A percentile compares a stretch with the other conserved stretches of the same genome.
Evolutionary conservation across 2,113 vertebrate genomes (phyloP).

Genomic region (Sciurus niger): DNA sequence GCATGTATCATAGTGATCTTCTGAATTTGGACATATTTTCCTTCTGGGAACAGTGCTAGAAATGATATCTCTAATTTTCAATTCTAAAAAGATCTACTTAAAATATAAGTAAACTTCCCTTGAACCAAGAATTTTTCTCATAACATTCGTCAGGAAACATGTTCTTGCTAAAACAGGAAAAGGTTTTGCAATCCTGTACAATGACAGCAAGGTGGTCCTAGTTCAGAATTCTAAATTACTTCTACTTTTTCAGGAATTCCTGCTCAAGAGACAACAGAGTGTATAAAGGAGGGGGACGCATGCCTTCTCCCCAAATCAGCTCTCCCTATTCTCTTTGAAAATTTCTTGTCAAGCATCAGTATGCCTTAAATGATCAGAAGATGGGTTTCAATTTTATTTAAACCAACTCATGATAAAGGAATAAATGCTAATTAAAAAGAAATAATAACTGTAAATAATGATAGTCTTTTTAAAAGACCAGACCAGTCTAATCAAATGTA

Average conservation of each 20-base stretch:
- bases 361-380: neutral
- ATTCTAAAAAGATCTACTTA: constrained; percentile 60
- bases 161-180: neutral
- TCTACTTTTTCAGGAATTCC: neutral
- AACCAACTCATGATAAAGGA: constrained; percentile 11
- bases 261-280: neutral
- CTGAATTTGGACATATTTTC: neutral
- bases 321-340: neutral
- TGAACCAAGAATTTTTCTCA: constrained; percentile 32
- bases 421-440: neutral
- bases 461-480: neutral
- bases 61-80: constrained; percentile 2
- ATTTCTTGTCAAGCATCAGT: neutral
- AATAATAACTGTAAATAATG: neutral
- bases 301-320: neutral
- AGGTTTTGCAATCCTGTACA: neutral
- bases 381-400: neutral
- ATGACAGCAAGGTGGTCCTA: neutral
- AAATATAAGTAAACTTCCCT: neutral
- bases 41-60: constrained; percentile 11
- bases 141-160: neutral
- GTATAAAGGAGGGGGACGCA: neutral
- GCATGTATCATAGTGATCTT: neutral
- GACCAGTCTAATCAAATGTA: neutral
- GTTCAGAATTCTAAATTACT: neutral